These are phyloP conservation scores for Tetragonula clypearis DNA, from an alignment of 1,140 invertebrate genomes.

Conservation along the genomic window DNA sequence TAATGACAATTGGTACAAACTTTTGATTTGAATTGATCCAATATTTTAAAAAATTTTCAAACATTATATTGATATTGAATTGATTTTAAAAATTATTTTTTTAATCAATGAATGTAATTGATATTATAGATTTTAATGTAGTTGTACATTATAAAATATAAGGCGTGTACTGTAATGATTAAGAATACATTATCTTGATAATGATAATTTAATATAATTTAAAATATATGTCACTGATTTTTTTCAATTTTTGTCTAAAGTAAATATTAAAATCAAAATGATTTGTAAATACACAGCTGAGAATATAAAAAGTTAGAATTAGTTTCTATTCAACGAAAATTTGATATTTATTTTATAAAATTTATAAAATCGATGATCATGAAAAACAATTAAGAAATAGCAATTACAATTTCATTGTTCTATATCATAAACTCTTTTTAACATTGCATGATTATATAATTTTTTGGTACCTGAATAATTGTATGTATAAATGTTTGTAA, in stretches of 20 bases:
- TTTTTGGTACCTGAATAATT: constrained; percentile 30
- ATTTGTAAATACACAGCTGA: background rate
- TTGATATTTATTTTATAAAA: constrained; percentile 31
- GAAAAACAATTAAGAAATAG: constrained; percentile 6
- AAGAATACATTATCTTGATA: constrained; percentile 26
- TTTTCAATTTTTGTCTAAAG: background rate
- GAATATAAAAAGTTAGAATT: background rate
- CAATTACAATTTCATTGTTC: constrained; percentile 8
- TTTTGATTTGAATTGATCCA: constrained; percentile 36
- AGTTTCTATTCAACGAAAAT: constrained; percentile 16
- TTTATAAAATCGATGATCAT: constrained; percentile 30
- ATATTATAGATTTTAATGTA: background rate
- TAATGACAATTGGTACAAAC: constrained; percentile 36
- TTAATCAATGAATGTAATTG: background rate
- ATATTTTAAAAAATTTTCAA: constrained; percentile 21
- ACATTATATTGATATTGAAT: background rate
- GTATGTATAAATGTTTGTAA: constrained; percentile 53
- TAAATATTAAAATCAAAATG: background rate
- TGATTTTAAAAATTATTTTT: constrained; percentile 3
- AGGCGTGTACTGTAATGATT: background rate
- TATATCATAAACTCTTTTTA: constrained; percentile 31
- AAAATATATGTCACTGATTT: background rate
- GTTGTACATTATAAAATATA: constrained; percentile 3
- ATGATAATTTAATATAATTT: constrained; percentile 1
- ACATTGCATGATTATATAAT: constrained; percentile 43